Percentiles rank a stretch among this genome's conserved stretches.
phyloP scores from a whole-genome alignment of 2,797 vertebrate species.

The Coranthus polyacanthus region DNA sequence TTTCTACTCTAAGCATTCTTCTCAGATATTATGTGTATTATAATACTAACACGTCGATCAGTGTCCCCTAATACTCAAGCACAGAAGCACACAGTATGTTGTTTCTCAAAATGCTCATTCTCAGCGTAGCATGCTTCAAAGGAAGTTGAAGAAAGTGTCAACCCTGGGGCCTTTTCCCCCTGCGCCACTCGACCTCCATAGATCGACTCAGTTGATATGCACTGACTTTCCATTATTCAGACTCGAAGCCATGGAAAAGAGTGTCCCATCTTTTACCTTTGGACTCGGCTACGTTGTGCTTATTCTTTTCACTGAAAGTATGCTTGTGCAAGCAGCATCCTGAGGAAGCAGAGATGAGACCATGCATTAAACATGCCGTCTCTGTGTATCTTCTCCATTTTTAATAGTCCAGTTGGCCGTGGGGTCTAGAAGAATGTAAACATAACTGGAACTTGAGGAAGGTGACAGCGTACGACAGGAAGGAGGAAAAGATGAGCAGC shows the following conservation, averaged over 20 bases:
- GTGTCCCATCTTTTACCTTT: slow-evolving; percentile 27
- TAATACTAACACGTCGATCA: too few species aligned
- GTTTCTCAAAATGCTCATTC: too few species aligned
- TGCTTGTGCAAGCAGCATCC: slow-evolving; percentile 51
- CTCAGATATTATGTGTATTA: too few species aligned
- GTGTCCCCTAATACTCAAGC: too few species aligned
- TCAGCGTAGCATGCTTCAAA: slow-evolving; percentile 40
- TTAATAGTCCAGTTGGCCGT: slow-evolving; percentile 60
- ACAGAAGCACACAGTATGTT: background rate
- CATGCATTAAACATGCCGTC: slow-evolving; percentile 70
- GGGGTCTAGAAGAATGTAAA: slow-evolving; percentile 60
- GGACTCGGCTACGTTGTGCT: slow-evolving; percentile 19
- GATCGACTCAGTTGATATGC: too few species aligned
- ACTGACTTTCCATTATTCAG: slow-evolving; percentile 17
- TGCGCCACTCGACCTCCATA: slow-evolving; percentile 33
- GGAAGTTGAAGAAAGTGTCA: slow-evolving; percentile 47
- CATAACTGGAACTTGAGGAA: slow-evolving; percentile 41
- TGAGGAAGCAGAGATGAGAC: slow-evolving; percentile 58
- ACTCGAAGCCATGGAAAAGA: slow-evolving; percentile 23
- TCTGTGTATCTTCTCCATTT: slow-evolving; percentile 59
- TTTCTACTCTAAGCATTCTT: background rate
- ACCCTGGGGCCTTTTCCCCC: slow-evolving; percentile 19
- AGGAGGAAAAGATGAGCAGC: slow-evolving; percentile 13
- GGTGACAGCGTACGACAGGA: slow-evolving; percentile 31
- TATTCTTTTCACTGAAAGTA: slow-evolving; percentile 28